Percentiles rank a stretch among this genome's conserved stretches.
phyloP scores from a whole-genome alignment of 1,140 invertebrate species.

The Cherax destructor region DNA sequence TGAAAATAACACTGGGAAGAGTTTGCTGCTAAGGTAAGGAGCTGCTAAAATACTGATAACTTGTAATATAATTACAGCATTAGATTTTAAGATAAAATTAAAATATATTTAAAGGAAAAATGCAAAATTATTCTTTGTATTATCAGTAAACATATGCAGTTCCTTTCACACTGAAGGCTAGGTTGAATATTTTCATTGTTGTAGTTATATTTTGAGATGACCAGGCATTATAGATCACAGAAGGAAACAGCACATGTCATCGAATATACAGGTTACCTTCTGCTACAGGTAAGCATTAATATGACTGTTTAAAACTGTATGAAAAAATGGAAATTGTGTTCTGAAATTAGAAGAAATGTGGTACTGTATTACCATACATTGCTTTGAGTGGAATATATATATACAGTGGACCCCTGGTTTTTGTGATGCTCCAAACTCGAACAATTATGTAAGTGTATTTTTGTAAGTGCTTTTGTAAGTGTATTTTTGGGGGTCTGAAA shows the following conservation, averaged over 20 bases:
- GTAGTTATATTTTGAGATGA: background rate
- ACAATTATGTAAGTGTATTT: no score
- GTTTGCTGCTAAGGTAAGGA: no score
- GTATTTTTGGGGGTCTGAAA: no score
- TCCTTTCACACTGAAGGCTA: background rate
- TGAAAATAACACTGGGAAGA: no score
- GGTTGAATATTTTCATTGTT: background rate
- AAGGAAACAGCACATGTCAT: slow-evolving; percentile 43
- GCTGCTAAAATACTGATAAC: no score
- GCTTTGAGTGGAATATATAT: background rate
- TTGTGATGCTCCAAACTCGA: no score
- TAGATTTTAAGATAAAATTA: no score
- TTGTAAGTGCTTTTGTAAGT: no score
- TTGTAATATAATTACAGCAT: no score
- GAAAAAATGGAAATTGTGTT: background rate
- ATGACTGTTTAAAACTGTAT: slow-evolving; percentile 35
- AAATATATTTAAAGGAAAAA: no score
- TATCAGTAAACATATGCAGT: background rate
- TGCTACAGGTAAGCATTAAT: slow-evolving; percentile 43
- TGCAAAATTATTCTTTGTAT: background rate
- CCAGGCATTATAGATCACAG: background rate
- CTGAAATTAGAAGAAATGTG: slow-evolving; percentile 18
- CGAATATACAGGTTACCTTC: slow-evolving; percentile 28
- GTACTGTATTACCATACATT: background rate
- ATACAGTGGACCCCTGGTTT: no score